These are phyloP conservation scores for Drosophila simulans DNA, from an alignment of 1,140 invertebrate genomes.

Conservation along the genomic window DNA sequence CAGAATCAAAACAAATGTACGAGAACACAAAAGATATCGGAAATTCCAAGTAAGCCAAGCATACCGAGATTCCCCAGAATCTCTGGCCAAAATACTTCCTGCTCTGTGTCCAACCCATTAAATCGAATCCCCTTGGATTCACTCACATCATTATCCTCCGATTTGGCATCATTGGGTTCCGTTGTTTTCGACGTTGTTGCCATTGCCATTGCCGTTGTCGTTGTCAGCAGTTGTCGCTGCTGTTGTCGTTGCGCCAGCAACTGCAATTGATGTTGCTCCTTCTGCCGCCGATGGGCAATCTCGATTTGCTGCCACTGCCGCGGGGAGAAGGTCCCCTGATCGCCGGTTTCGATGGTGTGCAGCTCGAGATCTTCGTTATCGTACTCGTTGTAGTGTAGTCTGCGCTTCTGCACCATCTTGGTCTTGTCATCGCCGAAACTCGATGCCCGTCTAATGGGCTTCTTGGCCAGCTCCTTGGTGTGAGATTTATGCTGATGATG, in stretches of 20 bases:
- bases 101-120: slow-evolving; percentile 17
- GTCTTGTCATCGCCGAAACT: slow-evolving; percentile 31
- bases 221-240: slow-evolving; percentile 33
- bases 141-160: slow-evolving; percentile 49
- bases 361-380: slow-evolving; percentile 45
- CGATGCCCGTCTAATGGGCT: slow-evolving; percentile 37
- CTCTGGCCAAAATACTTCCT: slow-evolving; percentile 13
- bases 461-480: slow-evolving; percentile 16
- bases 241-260: slow-evolving; percentile 38
- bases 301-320: slow-evolving; percentile 40
- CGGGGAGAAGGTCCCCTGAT: slow-evolving; percentile 2
- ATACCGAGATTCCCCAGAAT: background rate
- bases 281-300: slow-evolving; percentile 42
- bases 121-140: slow-evolving; percentile 20
- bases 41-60: background rate
- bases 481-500: slow-evolving; percentile 73
- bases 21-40: background rate
- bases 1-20: too few relatives aligned
- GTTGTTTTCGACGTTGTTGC: slow-evolving; percentile 4
- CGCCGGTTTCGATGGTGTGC: slow-evolving; percentile 15
- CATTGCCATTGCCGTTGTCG: slow-evolving; percentile 3
- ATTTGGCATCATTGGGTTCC: slow-evolving; percentile 34
- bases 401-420: slow-evolving; percentile 38
- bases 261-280: slow-evolving; percentile 44
- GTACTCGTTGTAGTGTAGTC: slow-evolving; percentile 33